Conservation (phyloP, 2,888 invertebrate genomes). For the Argyresthia goedartella region DNA sequence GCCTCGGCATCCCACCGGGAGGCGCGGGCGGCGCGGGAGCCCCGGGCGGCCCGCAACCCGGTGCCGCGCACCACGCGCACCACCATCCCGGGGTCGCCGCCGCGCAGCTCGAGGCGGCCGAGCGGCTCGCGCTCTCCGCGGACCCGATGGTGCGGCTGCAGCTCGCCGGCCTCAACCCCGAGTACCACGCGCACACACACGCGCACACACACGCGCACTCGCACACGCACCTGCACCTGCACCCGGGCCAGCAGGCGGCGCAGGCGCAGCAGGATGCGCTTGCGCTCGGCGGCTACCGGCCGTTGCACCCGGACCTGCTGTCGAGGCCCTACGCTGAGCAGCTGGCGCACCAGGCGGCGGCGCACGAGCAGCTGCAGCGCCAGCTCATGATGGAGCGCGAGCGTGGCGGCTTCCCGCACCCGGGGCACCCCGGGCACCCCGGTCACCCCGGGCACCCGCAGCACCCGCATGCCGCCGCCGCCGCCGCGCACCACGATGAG, state of each 20-base stretch:
- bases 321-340: constrained; percentile 87
- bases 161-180: constrained; percentile 91
- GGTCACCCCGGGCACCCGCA: constrained; percentile 23
- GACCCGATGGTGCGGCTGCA: constrained; percentile 94
- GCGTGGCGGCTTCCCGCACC: constrained; percentile 74
- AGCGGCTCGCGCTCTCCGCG: constrained; percentile 85
- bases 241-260: constrained; percentile 80
- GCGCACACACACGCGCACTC: constrained; percentile 94
- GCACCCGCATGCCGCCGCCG: too few relatives aligned
- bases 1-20: constrained; percentile 86
- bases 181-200: constrained; percentile 94
- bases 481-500: constrained; percentile 67
- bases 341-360: constrained; percentile 82
- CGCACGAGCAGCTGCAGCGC: constrained; percentile 88
- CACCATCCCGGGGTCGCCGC: constrained; percentile 63
- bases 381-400: constrained; percentile 88
- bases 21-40: constrained; percentile 69
- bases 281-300: constrained; percentile 72
- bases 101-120: constrained; percentile 80
- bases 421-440: constrained; percentile 24
- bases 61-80: constrained; percentile 61
- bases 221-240: constrained; percentile 86
- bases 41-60: too few relatives aligned
- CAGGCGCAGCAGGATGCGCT: constrained; percentile 76
- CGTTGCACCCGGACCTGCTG: constrained; percentile 81